Conservation (phyloP, 2,113 vertebrate species). For the Balaeniceps rex region DNA sequence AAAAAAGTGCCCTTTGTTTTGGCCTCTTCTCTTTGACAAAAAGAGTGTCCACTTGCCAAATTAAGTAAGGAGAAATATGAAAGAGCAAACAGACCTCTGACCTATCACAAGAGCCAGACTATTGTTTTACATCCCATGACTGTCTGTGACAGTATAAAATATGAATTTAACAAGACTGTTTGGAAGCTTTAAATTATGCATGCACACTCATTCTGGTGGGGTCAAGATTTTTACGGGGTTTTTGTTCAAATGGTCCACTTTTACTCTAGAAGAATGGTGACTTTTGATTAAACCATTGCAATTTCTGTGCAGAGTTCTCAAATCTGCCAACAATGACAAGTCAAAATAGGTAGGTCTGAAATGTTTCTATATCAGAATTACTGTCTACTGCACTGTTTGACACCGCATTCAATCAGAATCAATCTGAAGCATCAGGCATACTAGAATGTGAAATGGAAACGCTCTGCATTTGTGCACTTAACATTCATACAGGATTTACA, state of each 20-base stretch:
- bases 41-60: background rate
- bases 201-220: background rate
- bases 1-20: constrained; percentile 17
- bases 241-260: background rate
- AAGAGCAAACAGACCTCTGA: constrained; percentile 7
- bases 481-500: background rate
- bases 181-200: background rate
- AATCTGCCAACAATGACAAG: background rate
- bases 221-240: background rate
- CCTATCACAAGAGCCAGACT: background rate
- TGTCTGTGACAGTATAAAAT: background rate
- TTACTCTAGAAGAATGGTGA: background rate
- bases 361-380: background rate
- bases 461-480: background rate
- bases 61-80: constrained; percentile 23
- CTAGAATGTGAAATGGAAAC: background rate
- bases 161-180: background rate
- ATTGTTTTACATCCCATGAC: constrained; percentile 8
- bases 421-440: background rate
- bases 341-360: background rate
- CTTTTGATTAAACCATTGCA: background rate
- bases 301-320: background rate
- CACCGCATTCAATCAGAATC: background rate
- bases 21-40: background rate
- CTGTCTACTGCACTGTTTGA: background rate